These are phyloP conservation scores for Rotaria macrura DNA, from an alignment of 2,888 invertebrate genomes.

Conservation along the genomic window DNA sequence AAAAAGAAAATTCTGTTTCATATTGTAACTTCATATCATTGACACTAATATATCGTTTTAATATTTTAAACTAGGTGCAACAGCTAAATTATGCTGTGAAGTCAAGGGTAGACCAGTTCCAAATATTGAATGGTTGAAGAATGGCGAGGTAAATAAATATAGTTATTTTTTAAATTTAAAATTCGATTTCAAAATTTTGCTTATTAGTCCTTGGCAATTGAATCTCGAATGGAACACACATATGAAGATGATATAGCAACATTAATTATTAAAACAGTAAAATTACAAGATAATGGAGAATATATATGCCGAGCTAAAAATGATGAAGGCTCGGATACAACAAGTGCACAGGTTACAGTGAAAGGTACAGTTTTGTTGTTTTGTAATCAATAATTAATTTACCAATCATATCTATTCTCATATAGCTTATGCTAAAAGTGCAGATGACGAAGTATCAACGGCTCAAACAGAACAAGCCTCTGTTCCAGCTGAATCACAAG, in stretches of 20 bases:
- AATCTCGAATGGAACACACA: neutral
- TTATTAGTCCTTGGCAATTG: conserved; percentile 48
- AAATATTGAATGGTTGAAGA: conserved; percentile 80
- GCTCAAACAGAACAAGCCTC: neutral
- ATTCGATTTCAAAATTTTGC: conserved; percentile 35
- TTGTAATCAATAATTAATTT: neutral
- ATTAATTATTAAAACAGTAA: conserved; percentile 71
- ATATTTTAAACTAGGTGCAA: neutral
- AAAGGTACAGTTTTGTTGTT: neutral
- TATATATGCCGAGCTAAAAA: conserved; percentile 92
- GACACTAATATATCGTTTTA: too few species aligned
- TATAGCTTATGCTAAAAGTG: neutral
- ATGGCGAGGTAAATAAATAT: conserved; percentile 63
- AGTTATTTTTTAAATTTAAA: too few species aligned
- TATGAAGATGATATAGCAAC: conserved; percentile 60
- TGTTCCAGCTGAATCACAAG: neutral
- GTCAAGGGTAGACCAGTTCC: conserved; percentile 38
- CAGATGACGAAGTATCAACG: neutral
- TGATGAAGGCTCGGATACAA: conserved; percentile 75
- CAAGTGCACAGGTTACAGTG: conserved; percentile 27
- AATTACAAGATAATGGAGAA: conserved; percentile 67
- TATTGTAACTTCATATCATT: too few species aligned
- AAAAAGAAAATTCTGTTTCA: too few species aligned
- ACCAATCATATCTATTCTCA: neutral
- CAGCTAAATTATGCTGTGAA: conserved; percentile 32